Evolutionary conservation across 1,140 invertebrate species (phyloP), one percentile per base, ranked within the genome.

Genomic region (Trissolcus basalis): DNA sequence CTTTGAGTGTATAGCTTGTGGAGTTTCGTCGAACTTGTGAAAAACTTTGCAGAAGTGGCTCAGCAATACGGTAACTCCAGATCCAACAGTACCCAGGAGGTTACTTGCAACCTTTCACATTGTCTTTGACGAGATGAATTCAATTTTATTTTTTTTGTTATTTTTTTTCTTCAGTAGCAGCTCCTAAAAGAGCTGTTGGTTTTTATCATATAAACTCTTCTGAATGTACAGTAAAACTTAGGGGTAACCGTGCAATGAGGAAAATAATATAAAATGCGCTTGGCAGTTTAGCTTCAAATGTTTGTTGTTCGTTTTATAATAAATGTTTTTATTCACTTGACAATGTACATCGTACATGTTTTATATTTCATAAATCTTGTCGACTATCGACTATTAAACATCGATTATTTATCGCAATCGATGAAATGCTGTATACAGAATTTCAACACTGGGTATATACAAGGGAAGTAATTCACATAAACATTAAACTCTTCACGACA

Each of bases 291-390:
- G n/a, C n/a, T n/a, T n/a, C 6, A 27, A 27, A 27, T 27, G 6
- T 27, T 27, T 6, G 19, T 27, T n/a, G n/a, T 27, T 27, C 6
- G 6, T 27, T 68, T 64, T 64, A 1, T 59, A 64, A 65, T 67
- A 76, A 70, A 76, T 76, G 61, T 67, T 60, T 78, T 70, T 61
- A 59, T 58, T 15, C 59, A 33, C 69, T 54, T 63, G n/a, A 39
- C 27, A 58, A 77, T 81, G 80, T 81, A 80, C 73, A 80, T 80
- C 78, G 76, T 81, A 77, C 73, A 81, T 80, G 51, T 47, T 8
- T 41, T 51, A 54, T 39, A 1, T 16, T 55, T 50, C 51, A 60
- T 36, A 64, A 60, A 56, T 44, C 61, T 41, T 50, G 73, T 76
- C 67, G 61, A 76, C 43, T 76, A 33, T 76, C 67, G 67, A 76